Percentiles rank a stretch among this genome's conserved stretches.
phyloP scores from a whole-genome alignment of 2,888 invertebrate species.

The Pseudoips prasinana region DNA sequence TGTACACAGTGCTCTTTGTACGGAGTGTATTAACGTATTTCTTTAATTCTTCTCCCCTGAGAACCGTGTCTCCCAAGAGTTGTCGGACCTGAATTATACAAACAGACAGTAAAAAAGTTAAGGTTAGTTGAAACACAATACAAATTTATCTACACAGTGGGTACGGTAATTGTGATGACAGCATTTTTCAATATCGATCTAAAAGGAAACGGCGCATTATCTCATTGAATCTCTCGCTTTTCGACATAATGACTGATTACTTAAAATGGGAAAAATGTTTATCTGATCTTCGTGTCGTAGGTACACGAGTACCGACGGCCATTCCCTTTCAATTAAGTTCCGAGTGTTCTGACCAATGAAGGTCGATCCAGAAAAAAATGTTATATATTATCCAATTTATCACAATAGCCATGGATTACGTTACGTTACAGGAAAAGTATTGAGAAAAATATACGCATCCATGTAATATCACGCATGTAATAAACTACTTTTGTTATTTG shows the following conservation, averaged over 20 bases:
- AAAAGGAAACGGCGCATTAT: slow-evolving; percentile 47
- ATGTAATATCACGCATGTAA: no score
- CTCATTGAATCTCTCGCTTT: slow-evolving; percentile 43
- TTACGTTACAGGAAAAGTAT: slow-evolving; percentile 4
- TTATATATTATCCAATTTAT: slow-evolving; percentile 20
- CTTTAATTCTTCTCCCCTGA: slow-evolving; percentile 92
- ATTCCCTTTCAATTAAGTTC: slow-evolving; percentile 39
- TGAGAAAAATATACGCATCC: not conserved
- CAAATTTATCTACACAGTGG: slow-evolving; percentile 13
- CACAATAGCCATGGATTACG: slow-evolving; percentile 3
- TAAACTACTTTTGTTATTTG: no score
- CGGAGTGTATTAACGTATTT: slow-evolving; percentile 91
- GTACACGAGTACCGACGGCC: slow-evolving; percentile 24
- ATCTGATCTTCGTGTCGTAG: slow-evolving; percentile 41
- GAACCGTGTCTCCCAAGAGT: slow-evolving; percentile 84
- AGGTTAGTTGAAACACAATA: not conserved
- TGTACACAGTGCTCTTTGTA: slow-evolving; percentile 90
- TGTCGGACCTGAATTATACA: slow-evolving; percentile 59
- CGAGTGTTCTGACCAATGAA: slow-evolving; percentile 26
- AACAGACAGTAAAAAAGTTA: not conserved
- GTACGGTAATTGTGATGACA: slow-evolving; percentile 39
- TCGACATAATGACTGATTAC: slow-evolving; percentile 62
- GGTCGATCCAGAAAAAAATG: slow-evolving; percentile 14
- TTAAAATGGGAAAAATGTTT: slow-evolving; percentile 59
- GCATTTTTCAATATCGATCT: slow-evolving; percentile 41